Evolutionary conservation across 2,113 vertebrate species (phyloP).

Genomic region (Phrynocephalus versicolor): DNA sequence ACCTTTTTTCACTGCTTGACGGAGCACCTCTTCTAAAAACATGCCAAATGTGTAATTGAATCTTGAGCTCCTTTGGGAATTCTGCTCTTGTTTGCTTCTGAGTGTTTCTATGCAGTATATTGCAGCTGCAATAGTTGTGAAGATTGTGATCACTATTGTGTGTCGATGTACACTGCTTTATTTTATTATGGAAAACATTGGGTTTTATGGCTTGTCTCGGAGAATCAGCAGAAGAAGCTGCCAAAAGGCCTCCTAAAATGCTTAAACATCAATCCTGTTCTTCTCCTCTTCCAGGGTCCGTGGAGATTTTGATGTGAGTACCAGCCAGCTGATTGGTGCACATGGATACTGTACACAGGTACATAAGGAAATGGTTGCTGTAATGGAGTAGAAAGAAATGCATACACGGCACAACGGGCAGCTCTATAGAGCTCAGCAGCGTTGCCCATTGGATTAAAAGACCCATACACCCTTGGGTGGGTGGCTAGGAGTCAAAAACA

Average conservation of each 20-base stretch:
- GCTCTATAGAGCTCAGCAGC: background rate
- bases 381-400: background rate
- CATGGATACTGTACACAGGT: slow-evolving; percentile 97
- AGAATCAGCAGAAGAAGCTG: background rate
- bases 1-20: no score
- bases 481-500: background rate
- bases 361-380: rapidly evolving
- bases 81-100: background rate
- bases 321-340: slow-evolving; percentile 86
- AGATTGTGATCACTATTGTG: background rate
- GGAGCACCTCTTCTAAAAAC: no score
- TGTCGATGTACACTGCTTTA: background rate
- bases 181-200: rapidly evolving
- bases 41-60: background rate
- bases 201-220: rapidly evolving
- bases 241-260: background rate
- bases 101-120: background rate
- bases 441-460: no score
- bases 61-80: background rate
- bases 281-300: slow-evolving; percentile 73
- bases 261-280: background rate
- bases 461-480: background rate
- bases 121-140: background rate
- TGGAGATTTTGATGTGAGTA: slow-evolving; percentile 89
- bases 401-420: background rate